Percentiles rank a stretch among this genome's conserved stretches.
These are phyloP conservation scores for Drosophila pseudoananassae DNA, from an alignment of 1,140 invertebrate genomes.

Conservation along the genomic window DNA sequence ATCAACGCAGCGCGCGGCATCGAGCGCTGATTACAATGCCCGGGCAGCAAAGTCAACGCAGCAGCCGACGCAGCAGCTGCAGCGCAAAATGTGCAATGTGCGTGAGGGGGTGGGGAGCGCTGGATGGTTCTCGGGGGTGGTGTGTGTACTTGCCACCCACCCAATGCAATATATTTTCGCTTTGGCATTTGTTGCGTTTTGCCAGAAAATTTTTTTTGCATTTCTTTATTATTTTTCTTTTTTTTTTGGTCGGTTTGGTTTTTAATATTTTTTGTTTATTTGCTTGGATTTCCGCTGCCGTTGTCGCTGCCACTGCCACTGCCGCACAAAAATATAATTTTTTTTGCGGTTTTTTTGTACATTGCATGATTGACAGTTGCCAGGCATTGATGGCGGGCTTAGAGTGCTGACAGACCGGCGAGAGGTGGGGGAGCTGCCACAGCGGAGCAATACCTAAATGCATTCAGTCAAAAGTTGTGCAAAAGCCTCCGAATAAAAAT, in stretches of 20 bases:
- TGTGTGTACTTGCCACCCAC: neutral
- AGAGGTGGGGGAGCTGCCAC: neutral
- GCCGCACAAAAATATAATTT: conserved; percentile 41
- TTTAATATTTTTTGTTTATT: conserved; percentile 38
- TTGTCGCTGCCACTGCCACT: neutral
- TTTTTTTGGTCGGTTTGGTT: neutral
- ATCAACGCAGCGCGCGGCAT: conserved; percentile 65
- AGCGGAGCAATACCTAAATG: conserved; percentile 57
- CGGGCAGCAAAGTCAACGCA: conserved; percentile 21
- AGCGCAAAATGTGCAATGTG: conserved; percentile 73
- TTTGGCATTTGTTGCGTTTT: conserved; percentile 76
- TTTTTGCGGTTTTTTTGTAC: conserved; percentile 41
- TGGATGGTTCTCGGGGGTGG: no score
- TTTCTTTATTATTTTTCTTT: neutral
- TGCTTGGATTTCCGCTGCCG: conserved; percentile 48
- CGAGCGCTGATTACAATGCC: conserved; percentile 70
- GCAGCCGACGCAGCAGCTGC: conserved; percentile 3
- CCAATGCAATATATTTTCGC: conserved; percentile 72
- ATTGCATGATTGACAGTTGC: conserved; percentile 71
- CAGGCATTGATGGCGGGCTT: conserved; percentile 50
- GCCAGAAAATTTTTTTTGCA: conserved; percentile 23
- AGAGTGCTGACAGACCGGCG: neutral
- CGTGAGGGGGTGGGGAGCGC: conserved; percentile 35
- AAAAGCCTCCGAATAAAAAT: conserved; percentile 65
- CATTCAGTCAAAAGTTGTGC: conserved; percentile 68